These are phyloP conservation scores for Biston betularia DNA, from an alignment of 2,888 invertebrate species.

Conservation along the genomic window DNA sequence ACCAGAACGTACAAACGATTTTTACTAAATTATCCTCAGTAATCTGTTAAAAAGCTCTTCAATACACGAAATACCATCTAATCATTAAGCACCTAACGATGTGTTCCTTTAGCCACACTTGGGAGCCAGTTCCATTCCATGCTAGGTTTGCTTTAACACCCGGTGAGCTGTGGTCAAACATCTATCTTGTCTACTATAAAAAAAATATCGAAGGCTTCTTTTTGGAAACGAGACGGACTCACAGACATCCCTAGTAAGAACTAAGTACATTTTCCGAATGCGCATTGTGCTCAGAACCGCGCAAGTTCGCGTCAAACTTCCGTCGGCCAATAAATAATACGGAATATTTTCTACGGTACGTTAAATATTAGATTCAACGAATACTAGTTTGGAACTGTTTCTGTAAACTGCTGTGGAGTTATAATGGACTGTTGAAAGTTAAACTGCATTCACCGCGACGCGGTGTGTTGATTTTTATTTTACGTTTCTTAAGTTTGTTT, in stretches of 20 bases:
- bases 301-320: conserved; percentile 42
- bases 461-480: conserved; percentile 59
- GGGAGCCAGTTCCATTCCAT: too few species aligned
- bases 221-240: conserved; percentile 5
- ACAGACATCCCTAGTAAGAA: conserved; percentile 18
- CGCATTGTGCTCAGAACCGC: conserved; percentile 25
- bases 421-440: conserved; percentile 53
- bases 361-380: conserved; percentile 63
- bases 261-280: conserved; percentile 39
- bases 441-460: conserved; percentile 48
- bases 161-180: too few species aligned
- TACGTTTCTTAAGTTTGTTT: conserved; percentile 31
- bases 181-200: too few species aligned
- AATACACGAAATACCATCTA: too few species aligned
- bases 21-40: too few species aligned
- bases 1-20: too few species aligned
- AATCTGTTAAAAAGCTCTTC: too few species aligned
- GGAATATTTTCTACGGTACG: conserved; percentile 60
- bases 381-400: conserved; percentile 60
- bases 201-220: neutral
- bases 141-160: too few species aligned
- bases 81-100: too few species aligned
- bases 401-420: conserved; percentile 55
- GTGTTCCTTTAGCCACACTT: too few species aligned
- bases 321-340: conserved; percentile 51